phyloP scores from a whole-genome alignment of 2,113 vertebrate genomes.

The Brachyhypopomus occidentalis region DNA sequence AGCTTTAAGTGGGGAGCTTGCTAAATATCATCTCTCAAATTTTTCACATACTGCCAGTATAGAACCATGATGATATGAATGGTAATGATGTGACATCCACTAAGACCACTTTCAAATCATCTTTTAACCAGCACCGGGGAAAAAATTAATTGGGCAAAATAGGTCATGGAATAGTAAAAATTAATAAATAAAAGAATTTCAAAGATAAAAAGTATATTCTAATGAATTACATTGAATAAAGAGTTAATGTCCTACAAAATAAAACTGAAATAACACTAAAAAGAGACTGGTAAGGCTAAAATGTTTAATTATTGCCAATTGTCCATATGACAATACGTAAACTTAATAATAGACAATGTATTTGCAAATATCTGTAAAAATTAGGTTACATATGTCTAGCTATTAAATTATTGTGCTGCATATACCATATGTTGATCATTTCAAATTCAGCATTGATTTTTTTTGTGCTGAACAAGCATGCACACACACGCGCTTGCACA shows the following conservation, averaged over 20 bases:
- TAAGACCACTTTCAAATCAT: neutral
- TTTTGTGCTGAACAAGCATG: conserved; percentile 5
- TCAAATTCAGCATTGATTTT: conserved; percentile 22
- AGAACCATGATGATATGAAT: too few relatives aligned
- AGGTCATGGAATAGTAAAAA: too few relatives aligned
- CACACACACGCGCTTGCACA: conserved; percentile 4
- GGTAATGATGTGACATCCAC: neutral
- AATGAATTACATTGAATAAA: too few relatives aligned
- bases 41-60: neutral
- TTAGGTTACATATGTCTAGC: neutral
- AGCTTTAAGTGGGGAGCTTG: too few relatives aligned
- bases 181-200: too few relatives aligned
- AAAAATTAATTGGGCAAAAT: neutral
- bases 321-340: too few relatives aligned
- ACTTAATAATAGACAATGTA: too few relatives aligned
- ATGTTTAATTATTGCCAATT: too few relatives aligned
- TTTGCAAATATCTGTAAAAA: neutral
- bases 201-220: too few relatives aligned
- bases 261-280: too few relatives aligned
- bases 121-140: neutral
- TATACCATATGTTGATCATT: neutral
- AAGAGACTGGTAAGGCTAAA: too few relatives aligned
- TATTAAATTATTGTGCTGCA: neutral
- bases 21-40: neutral
- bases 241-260: too few relatives aligned